A percentile compares a stretch with the other conserved stretches of the same genome.
phyloP scores from a whole-genome alignment of 2,113 vertebrate genomes.

The Shinisaurus crocodilurus region DNA sequence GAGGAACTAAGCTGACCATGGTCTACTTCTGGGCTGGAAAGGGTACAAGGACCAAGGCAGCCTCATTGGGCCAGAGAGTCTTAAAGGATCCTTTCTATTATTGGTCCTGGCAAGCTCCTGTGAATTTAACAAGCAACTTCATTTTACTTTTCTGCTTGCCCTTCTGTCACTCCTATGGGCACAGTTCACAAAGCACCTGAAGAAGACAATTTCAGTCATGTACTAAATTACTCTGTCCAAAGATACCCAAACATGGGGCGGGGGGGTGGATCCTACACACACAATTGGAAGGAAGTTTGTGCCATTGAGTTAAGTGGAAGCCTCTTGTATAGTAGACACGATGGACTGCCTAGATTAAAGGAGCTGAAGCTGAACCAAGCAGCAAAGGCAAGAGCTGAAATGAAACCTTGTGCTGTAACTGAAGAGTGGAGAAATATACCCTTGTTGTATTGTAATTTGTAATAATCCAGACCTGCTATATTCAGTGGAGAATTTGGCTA shows the following conservation, averaged over 20 bases:
- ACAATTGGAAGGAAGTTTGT: background rate
- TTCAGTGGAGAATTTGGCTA: background rate
- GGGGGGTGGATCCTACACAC: too few relatives aligned
- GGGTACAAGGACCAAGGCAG: background rate
- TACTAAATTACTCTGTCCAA: background rate
- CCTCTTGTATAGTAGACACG: background rate
- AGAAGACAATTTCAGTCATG: background rate
- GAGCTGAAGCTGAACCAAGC: background rate
- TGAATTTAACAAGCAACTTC: background rate
- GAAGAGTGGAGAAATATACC: background rate
- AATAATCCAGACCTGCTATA: too few relatives aligned
- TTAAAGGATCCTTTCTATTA: background rate
- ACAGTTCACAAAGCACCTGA: background rate
- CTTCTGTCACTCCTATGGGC: background rate
- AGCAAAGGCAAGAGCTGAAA: background rate
- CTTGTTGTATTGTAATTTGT: background rate
- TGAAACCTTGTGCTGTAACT: too few relatives aligned
- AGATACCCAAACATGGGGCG: background rate
- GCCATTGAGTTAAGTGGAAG: background rate
- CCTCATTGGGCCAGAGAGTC: background rate
- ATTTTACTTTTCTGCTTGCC: background rate
- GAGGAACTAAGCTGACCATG: background rate
- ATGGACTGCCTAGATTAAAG: background rate
- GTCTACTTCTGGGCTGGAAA: background rate
- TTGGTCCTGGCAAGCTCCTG: background rate